Base-by-base conservation (phyloP, 2,888 invertebrate species). In the Atherix ibis region DNA sequence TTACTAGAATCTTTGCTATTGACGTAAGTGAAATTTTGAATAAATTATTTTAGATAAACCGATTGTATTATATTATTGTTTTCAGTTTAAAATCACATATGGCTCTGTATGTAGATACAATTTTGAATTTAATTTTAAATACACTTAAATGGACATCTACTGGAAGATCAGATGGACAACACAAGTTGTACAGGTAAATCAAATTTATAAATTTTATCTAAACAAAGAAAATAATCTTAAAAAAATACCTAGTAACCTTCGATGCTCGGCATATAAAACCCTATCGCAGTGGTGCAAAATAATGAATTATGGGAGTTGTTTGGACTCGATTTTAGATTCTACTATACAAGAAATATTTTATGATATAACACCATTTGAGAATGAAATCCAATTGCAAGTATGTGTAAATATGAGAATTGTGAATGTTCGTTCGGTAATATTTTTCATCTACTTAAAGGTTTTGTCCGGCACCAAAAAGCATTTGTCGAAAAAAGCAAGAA, bases 401-500 rank as follows among this genome's bases (percentile, higher is more conserved):
- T 35, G 28, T 18, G 9, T 4, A 4, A 31, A 6, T 18, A 13
- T 18, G 12, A 27, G 8, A 22, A 22, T 22, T 22, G 6, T 6
- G 6, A 22, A 9, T 30, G 16, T 4, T 16, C n/a, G 5, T 9
- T 16, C 6, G 14, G 6, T 13, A 15, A 30, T 10, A 10, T 9
- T 18, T 30, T 5, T 30, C 5, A 2, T 12, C 8, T 17, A 10
- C 13, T 31, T 9, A 30, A 16, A 50, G 46, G 51, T 52, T 30
- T 39, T 49, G 8, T 45, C 45, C 13, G 53, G 52, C 9, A 41
- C 48, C 4, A 47, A 46, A 13, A 54, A 52, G 28, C 46, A 52
- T 34, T 47, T 54, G 46, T 51, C 53, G 1, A 54, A 55, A 35
- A 55, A 52, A 38, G 51, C 52, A 4, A 44, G 51, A n/a, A 46